Evolutionary conservation across 2,888 invertebrate genomes (phyloP), one percentile per base, ranked within the genome.

Genomic region (Ophion ellenae): DNA sequence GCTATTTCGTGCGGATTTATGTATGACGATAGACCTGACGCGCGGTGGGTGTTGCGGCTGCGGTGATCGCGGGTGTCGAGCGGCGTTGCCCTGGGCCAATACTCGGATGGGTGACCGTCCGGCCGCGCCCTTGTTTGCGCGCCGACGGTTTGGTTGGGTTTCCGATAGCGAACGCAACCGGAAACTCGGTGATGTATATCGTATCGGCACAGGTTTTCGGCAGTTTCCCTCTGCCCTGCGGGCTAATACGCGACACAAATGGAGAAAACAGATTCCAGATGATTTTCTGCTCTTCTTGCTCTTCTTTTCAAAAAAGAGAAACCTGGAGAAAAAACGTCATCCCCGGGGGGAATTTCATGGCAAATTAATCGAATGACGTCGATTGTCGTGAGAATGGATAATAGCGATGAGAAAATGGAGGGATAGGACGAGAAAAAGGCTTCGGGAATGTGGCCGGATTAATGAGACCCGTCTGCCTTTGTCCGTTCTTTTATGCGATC

Each of bases 321-420:
- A 59, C 20, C 32, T 32, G 32, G 10, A 24, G 40, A 10, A n/a
- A 69, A 61, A 61, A 45, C 61, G 53, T 64, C 67, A 45, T 71
- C 32, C 36, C 53, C 45, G 17, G 11, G 28, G 53, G 36, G 10
- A 76, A 59, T 61, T 76, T 64, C 71, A 45, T 61, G 73, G 70
- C 45, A 53, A 83, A 80, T 77, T 73, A 47, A 71, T 80, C 80
- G 71, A 71, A 53, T 70, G 64, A 20, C 71, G 73, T 61, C 47
- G 67, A 76, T 74, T 70, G 78, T 74, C 64, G 32, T 78, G 45
- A 69, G 74, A 74, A 78, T 66, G 24, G 75, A 78, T 70, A 70
- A 53, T 24, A 36, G 32, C 47, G 40, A 82, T 47, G 78, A 71
- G 66, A 63, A 36, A 69, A 64, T 59, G 59, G 32, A 66, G 28